Evolutionary conservation across 37 sponge, comb jelly and placozoan species (phyloP).

Genomic region (Cliona cf. orientalis): DNA sequence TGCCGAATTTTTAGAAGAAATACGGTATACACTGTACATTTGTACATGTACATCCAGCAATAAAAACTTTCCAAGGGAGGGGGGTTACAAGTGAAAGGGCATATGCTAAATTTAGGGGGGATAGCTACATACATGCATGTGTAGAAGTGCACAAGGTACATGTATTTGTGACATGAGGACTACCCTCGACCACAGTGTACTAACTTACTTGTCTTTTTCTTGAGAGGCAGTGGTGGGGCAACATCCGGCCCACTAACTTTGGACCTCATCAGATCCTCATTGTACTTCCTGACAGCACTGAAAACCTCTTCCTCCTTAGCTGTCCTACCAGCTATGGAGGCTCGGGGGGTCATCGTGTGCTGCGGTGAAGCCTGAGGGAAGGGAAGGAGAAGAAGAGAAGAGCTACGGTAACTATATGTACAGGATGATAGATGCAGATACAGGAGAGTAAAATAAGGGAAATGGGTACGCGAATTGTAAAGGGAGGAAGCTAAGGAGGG

Average conservation of each 20-base stretch:
- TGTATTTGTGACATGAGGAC: neutral
- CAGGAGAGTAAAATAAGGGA: neutral
- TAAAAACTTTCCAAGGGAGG: no score
- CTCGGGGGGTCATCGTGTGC: neutral
- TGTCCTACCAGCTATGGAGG: neutral
- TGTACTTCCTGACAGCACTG: slow-evolving; percentile 44
- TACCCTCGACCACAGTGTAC: neutral
- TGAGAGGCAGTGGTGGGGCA: slow-evolving; percentile 74
- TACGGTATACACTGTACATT: no score
- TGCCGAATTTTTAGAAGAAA: no score
- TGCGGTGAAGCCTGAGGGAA: neutral
- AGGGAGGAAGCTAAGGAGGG: neutral
- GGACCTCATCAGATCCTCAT: slow-evolving; percentile 36
- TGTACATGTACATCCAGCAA: no score
- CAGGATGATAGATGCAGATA: no score
- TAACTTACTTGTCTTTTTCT: slow-evolving; percentile 64
- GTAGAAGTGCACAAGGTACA: neutral
- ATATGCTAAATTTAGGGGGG: no score
- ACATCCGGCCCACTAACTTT: slow-evolving; percentile 21
- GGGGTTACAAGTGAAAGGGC: no score
- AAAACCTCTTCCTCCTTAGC: neutral
- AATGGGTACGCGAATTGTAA: neutral
- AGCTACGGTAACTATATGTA: neutral
- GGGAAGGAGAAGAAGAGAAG: neutral
- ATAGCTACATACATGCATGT: no score